These are phyloP conservation scores for Epirrita christyi DNA, from an alignment of 2,888 invertebrate species.

Conservation along the genomic window DNA sequence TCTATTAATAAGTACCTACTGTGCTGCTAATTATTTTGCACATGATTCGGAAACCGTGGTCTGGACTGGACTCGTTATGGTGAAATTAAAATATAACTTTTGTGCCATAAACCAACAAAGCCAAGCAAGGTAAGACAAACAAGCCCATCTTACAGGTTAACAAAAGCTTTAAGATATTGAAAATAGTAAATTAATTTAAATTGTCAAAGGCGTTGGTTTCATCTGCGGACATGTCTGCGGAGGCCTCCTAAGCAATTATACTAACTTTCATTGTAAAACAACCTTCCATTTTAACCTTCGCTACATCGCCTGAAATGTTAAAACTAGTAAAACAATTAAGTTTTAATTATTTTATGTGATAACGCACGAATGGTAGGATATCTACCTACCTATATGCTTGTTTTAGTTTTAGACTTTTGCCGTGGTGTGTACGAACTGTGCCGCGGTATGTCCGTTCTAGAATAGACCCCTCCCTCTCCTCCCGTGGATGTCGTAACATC, in stretches of 20 bases:
- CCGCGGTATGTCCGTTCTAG: no score
- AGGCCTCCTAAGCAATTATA: constrained; percentile 5
- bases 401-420: no score
- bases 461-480: no score
- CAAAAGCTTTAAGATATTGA: not conserved
- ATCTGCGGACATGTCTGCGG: not conserved
- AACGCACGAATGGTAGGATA: constrained; percentile 12
- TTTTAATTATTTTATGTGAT: constrained; percentile 19
- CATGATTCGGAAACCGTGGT: no score
- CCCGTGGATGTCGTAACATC: no score
- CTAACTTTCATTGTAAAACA: constrained; percentile 13
- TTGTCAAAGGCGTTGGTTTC: not conserved
- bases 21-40: no score
- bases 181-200: not conserved
- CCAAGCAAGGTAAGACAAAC: no score
- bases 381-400: not conserved
- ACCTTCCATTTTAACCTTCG: constrained; percentile 21
- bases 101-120: no score
- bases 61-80: no score
- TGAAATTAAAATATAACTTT: no score
- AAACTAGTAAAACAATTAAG: constrained; percentile 20
- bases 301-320: constrained; percentile 22
- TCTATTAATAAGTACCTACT: no score
- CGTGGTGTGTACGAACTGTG: no score
- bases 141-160: not conserved